These are phyloP conservation scores for Diachasma alloeum DNA, from an alignment of 1,140 invertebrate species.

Conservation along the genomic window DNA sequence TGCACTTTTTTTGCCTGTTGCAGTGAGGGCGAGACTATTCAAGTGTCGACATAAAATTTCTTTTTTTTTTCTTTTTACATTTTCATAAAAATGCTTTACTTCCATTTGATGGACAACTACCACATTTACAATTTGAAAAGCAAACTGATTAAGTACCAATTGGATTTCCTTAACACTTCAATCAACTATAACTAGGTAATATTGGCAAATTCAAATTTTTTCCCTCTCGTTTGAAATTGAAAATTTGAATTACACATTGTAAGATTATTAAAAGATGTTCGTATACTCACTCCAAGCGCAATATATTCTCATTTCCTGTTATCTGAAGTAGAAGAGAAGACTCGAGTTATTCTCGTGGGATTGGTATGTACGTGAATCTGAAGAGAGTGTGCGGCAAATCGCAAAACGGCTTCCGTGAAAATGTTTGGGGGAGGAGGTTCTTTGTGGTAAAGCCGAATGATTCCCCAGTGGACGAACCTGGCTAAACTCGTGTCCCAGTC, in stretches of 20 bases:
- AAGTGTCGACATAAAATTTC: too few relatives aligned
- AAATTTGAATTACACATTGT: not conserved
- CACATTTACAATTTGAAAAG: not conserved
- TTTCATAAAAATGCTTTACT: not conserved
- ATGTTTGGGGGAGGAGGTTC: constrained; percentile 5
- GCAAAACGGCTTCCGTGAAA: constrained; percentile 26
- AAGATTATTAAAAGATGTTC: not conserved
- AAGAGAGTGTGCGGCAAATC: constrained; percentile 9
- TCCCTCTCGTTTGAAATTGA: not conserved
- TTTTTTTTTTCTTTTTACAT: not conserved
- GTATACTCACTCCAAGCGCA: not conserved
- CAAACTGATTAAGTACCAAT: not conserved
- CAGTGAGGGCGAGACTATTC: not conserved
- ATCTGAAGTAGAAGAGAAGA: not conserved
- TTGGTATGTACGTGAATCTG: constrained; percentile 14
- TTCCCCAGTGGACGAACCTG: not conserved
- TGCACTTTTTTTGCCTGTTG: not conserved
- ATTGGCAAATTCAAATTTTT: not conserved
- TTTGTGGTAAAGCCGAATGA: not conserved
- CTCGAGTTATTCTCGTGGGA: not conserved
- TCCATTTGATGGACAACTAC: not conserved
- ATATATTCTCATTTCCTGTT: constrained; percentile 3
- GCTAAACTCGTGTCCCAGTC: not conserved
- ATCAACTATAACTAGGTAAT: not conserved
- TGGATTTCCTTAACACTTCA: too few relatives aligned